Evolutionary conservation across 2,888 invertebrate species (phyloP).

Genomic region (Theristus sp.): DNA sequence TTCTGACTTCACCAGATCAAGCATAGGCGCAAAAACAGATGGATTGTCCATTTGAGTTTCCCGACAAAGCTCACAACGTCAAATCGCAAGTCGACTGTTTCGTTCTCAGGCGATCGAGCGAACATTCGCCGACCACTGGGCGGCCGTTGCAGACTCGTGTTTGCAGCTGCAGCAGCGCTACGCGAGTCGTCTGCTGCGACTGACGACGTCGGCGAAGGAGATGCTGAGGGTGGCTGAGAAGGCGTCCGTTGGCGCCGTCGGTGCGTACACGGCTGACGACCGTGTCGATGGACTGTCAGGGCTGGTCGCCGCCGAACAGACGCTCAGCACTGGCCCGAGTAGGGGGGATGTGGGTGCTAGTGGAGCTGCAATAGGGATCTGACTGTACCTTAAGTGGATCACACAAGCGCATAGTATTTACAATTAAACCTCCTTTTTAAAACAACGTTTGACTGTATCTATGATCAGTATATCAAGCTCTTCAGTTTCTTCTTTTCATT

Average conservation of each 20-base stretch:
- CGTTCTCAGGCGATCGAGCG: constrained; percentile 6
- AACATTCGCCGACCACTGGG: constrained; percentile 10
- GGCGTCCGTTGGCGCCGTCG: constrained; percentile 8
- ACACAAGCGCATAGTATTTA: too few relatives aligned
- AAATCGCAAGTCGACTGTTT: neutral
- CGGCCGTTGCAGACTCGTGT: constrained; percentile 10
- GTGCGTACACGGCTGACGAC: constrained; percentile 29
- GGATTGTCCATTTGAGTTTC: too few relatives aligned
- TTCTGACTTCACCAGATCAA: too few relatives aligned
- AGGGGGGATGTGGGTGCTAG: too few relatives aligned
- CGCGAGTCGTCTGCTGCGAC: constrained; percentile 7
- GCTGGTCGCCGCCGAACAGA: constrained; percentile 45
- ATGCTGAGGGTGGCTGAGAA: constrained; percentile 3
- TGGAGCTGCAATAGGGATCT: neutral
- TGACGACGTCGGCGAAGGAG: constrained; percentile 3
- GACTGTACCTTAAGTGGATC: too few relatives aligned
- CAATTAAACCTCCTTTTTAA: too few relatives aligned
- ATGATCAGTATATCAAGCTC: neutral
- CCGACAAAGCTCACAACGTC: neutral
- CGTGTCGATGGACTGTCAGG: constrained; percentile 43
- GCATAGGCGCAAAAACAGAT: neutral
- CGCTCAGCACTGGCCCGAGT: constrained; percentile 31
- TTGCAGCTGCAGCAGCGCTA: constrained; percentile 8
- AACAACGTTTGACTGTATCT: constrained; percentile 3
- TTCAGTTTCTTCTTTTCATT: neutral